Evolutionary conservation across 1,140 invertebrate genomes (phyloP), one percentile per base, ranked within the genome.

Genomic region (Delia radicum): DNA sequence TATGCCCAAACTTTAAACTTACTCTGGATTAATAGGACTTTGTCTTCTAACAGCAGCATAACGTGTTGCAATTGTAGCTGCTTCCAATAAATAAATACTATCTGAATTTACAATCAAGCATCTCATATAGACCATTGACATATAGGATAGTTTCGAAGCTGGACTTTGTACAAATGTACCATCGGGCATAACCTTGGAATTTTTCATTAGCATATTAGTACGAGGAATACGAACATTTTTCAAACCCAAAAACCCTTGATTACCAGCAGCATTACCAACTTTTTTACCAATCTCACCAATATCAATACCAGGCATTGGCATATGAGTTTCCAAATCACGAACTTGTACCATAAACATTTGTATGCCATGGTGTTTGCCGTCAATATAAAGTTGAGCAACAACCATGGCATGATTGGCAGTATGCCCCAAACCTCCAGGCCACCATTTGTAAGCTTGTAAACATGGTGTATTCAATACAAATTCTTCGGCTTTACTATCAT

Each of bases 241-340:
- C 75, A 98, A 93, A 8, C 93, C 93, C 0, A 98, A 88, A 85
- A 93, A 98, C 0, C 96, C 96, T 88, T 98, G 98, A 83, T 98
- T 98, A 4, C 93, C 93, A 2, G 90, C 91, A 81, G 94, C 94
- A 90, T 96, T 94, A 46, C 95, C 96, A 79, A 98, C 89, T 85
- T 98, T 98, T 62, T 93, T 92, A 4, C 96, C 96, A 80, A 98
- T 98, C 87, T 98, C 96, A 15, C 97, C 97, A 65, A 98, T 92
- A 82, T 93, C 94, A 55, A 98, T 93, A 18, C 96, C 96, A 74
- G 91, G 91, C 48, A 98, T 80, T 0, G 96, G 95, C 86, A 92
- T 88, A 81, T 98, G 95, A 0, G 94, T 96, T 73, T 96, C 91
- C 81, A 95, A 91, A 82, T 96, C 94, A 75, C 97, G 89, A 2